Conservation (phyloP, 2,888 invertebrate genomes). For the Perdita meconis region DNA sequence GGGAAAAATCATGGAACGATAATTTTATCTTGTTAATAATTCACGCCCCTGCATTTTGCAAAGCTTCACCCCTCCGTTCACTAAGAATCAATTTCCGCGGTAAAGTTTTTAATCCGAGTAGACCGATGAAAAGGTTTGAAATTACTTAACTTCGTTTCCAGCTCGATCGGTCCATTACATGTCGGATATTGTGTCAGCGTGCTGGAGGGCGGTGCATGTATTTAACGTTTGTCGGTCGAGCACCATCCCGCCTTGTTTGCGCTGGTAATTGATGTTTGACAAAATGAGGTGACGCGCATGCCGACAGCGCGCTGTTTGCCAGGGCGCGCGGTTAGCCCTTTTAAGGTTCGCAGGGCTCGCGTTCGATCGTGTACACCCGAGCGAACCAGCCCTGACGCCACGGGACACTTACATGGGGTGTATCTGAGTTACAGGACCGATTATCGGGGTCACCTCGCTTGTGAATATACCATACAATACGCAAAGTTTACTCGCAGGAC, state of each 20-base stretch:
- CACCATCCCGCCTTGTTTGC: slow-evolving; percentile 73
- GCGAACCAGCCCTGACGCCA: slow-evolving; percentile 26
- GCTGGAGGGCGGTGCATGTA: slow-evolving; percentile 66
- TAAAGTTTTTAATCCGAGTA: no score
- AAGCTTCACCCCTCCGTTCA: no score
- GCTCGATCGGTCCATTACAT: slow-evolving; percentile 46
- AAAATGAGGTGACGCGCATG: slow-evolving; percentile 70
- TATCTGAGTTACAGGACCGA: background rate
- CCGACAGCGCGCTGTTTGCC: slow-evolving; percentile 65
- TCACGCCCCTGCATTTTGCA: no score
- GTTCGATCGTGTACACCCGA: slow-evolving; percentile 55
- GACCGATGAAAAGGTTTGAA: no score
- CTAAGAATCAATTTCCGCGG: no score
- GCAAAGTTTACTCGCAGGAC: no score
- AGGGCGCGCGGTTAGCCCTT: slow-evolving; percentile 61
- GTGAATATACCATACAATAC: no score
- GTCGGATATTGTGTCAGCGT: slow-evolving; percentile 71
- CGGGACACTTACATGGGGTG: slow-evolving; percentile 21
- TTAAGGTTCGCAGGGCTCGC: slow-evolving; percentile 57
- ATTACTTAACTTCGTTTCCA: slow-evolving; percentile 8
- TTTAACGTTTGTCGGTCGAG: slow-evolving; percentile 67
- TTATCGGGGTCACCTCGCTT: background rate
- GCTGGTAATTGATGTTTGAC: slow-evolving; percentile 79
- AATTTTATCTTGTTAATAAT: no score
- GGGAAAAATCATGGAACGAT: no score